These are phyloP conservation scores for Drosophila gunungcola DNA, from an alignment of 1,140 invertebrate genomes.

Conservation along the genomic window DNA sequence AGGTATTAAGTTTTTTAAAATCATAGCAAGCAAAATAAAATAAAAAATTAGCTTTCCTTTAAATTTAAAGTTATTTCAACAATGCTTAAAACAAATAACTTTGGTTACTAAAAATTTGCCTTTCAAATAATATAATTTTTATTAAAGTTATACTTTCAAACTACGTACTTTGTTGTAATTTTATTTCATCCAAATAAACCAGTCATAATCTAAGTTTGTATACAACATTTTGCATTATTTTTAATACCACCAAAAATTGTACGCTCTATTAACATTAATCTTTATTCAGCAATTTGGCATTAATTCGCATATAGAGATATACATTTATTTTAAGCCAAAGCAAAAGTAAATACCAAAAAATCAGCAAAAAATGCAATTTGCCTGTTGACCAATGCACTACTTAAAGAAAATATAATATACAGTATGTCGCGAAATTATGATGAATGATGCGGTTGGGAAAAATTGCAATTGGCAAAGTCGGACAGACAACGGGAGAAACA, in stretches of 20 bases:
- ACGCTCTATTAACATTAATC: neutral
- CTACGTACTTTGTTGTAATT: too few relatives aligned
- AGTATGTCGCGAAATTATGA: conserved; percentile 31
- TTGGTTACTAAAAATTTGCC: too few relatives aligned
- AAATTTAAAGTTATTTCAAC: too few relatives aligned
- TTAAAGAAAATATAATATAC: conserved; percentile 20
- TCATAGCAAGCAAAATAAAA: too few relatives aligned
- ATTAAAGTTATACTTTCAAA: too few relatives aligned
- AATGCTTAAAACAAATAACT: too few relatives aligned
- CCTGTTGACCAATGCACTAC: conserved; percentile 36
- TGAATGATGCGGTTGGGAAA: conserved; percentile 46
- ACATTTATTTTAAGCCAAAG: conserved; percentile 6
- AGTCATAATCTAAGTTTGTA: neutral
- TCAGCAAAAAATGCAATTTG: conserved; percentile 15
- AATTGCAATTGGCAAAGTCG: conserved; percentile 33
- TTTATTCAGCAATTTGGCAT: conserved; percentile 1
- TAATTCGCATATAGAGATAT: conserved; percentile 1
- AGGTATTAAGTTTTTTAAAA: too few relatives aligned
- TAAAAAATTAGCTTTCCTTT: too few relatives aligned
- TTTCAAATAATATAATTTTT: too few relatives aligned
- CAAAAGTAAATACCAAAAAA: conserved; percentile 5
- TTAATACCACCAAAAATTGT: neutral
- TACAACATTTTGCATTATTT: neutral
- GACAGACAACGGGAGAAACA: conserved; percentile 11
- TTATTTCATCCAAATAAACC: neutral